These are phyloP conservation scores for Eristalis intricaria DNA, from an alignment of 2,888 invertebrate genomes.

Conservation along the genomic window DNA sequence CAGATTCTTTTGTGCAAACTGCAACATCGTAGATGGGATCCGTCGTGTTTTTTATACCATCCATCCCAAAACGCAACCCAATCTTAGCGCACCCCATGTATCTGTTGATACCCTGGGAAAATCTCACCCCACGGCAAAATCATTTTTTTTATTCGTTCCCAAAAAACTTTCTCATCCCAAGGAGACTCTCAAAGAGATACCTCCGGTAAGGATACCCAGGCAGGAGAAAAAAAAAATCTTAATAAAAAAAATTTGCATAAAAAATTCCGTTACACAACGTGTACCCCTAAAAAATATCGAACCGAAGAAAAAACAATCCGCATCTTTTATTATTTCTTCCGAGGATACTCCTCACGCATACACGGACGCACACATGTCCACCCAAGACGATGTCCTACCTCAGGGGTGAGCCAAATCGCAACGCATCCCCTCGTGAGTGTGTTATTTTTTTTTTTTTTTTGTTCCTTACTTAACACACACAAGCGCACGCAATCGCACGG, in stretches of 20 bases:
- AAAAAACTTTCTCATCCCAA: slow-evolving; percentile 27
- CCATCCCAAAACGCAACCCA: slow-evolving; percentile 70
- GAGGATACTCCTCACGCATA: neutral
- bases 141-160: slow-evolving; percentile 46
- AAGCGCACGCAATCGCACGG: neutral
- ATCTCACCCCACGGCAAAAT: slow-evolving; percentile 78
- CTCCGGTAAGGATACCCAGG: slow-evolving; percentile 7
- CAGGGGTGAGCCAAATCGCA: neutral
- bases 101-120: slow-evolving; percentile 78
- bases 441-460: too few species aligned
- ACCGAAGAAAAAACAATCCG: slow-evolving; percentile 43
- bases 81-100: slow-evolving; percentile 63
- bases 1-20: slow-evolving; percentile 59
- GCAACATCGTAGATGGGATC: slow-evolving; percentile 54
- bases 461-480: slow-evolving; percentile 5
- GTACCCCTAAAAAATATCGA: slow-evolving; percentile 54
- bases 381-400: neutral
- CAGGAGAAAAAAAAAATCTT: slow-evolving; percentile 74
- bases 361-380: neutral
- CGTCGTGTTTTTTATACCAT: slow-evolving; percentile 46
- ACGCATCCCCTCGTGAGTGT: neutral
- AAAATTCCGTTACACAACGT: slow-evolving; percentile 80
- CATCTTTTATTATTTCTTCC: slow-evolving; percentile 58
- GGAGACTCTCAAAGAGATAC: slow-evolving; percentile 56
- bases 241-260: slow-evolving; percentile 80